phyloP scores from a whole-genome alignment of 2,888 invertebrate species.

The Lepas anatifera region DNA sequence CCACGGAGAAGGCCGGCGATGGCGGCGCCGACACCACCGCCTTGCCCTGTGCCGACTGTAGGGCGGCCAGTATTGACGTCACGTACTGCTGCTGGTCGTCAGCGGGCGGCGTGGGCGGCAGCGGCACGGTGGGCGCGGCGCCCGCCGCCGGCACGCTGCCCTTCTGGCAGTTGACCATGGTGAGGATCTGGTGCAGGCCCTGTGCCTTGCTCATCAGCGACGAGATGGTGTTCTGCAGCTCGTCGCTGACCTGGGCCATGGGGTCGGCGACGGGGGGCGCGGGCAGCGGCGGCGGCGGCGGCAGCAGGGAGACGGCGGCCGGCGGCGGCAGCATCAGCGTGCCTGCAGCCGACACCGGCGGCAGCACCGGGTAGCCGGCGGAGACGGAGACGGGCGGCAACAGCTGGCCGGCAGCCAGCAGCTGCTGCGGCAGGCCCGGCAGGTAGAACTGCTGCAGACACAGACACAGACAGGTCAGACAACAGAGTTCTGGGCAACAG shows the following conservation, averaged over 20 bases:
- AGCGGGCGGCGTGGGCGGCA: slow-evolving; percentile 21
- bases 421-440: not conserved
- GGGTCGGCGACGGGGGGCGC: not conserved
- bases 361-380: not conserved
- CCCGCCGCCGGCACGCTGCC: slow-evolving; percentile 29
- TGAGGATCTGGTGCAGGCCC: slow-evolving; percentile 32
- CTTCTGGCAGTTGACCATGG: slow-evolving; percentile 25
- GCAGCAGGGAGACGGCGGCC: not conserved
- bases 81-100: slow-evolving; percentile 22
- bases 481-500: no score
- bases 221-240: slow-evolving; percentile 32
- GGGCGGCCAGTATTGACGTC: slow-evolving; percentile 18
- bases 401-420: not conserved
- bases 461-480: no score
- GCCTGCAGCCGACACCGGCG: not conserved
- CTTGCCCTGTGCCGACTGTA: slow-evolving; percentile 23
- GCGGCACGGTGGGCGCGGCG: slow-evolving; percentile 24
- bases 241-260: slow-evolving; percentile 25
- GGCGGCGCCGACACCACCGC: slow-evolving; percentile 25
- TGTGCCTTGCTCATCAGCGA: slow-evolving; percentile 33
- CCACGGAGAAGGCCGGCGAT: slow-evolving; percentile 25
- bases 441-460: not conserved
- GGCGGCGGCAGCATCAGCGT: not conserved
- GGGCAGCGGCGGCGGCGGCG: slow-evolving; percentile 16
- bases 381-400: not conserved